Percentiles rank a stretch among this genome's conserved stretches.
These are phyloP conservation scores for Phyllopteryx taeniolatus DNA, from an alignment of 2,113 vertebrate species.

Conservation along the genomic window DNA sequence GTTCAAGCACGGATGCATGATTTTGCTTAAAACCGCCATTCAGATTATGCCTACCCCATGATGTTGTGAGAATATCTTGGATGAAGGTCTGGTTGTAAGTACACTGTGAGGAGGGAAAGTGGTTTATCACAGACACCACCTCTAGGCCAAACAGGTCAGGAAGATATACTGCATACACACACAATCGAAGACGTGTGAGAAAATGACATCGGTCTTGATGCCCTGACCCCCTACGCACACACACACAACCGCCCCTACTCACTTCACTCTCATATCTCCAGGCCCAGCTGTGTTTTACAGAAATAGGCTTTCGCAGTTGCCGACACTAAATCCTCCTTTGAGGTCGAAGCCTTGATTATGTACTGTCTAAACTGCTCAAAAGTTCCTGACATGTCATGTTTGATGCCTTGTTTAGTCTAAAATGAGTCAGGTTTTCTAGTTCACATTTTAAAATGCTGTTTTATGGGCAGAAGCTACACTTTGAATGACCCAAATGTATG, in stretches of 20 bases:
- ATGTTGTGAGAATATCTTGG: conserved; percentile 62
- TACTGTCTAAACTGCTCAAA: conserved; percentile 26
- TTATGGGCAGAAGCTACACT: background rate
- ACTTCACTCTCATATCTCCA: conserved; percentile 58
- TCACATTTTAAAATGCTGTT: background rate
- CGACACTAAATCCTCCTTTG: conserved; percentile 15
- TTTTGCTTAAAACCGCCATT: background rate
- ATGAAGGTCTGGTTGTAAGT: conserved; percentile 42
- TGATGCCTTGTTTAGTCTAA: conserved; percentile 38
- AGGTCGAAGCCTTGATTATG: conserved; percentile 18
- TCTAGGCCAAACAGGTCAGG: conserved; percentile 71
- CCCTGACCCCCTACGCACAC: conserved; percentile 17
- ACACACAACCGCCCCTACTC: conserved; percentile 43
- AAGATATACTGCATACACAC: conserved; percentile 38
- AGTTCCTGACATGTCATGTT: conserved; percentile 1
- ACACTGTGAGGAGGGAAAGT: conserved; percentile 53
- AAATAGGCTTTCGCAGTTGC: conserved; percentile 66
- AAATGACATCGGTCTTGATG: conserved; percentile 42
- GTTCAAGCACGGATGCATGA: background rate
- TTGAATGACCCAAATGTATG: background rate
- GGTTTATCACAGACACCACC: conserved; percentile 69
- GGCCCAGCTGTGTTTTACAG: conserved; percentile 64
- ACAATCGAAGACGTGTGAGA: conserved; percentile 50
- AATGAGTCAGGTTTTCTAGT: background rate
- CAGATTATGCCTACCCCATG: conserved; percentile 25